Evolutionary conservation across 1,140 invertebrate genomes (phyloP).

Genomic region (Drosophila kohkoa): DNA sequence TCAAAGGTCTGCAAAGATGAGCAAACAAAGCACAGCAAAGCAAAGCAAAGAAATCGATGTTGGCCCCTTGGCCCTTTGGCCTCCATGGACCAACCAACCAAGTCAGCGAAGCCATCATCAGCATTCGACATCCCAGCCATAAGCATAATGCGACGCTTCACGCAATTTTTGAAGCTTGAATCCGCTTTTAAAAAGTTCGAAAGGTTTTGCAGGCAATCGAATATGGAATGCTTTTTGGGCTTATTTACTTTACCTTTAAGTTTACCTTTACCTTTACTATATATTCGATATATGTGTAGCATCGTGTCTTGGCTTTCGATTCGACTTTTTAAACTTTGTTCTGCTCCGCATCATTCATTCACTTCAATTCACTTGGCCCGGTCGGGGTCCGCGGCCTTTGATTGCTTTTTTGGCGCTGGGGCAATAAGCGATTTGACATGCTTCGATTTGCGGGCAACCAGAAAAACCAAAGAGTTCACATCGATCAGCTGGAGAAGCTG

Average conservation of each 20-base stretch:
- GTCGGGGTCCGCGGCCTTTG: constrained; percentile 60
- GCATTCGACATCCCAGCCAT: constrained; percentile 39
- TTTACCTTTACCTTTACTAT: constrained; percentile 4
- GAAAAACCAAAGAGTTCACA: background rate
- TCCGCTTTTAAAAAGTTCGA: constrained; percentile 60
- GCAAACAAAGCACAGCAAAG: constrained; percentile 64
- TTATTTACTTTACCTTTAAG: constrained; percentile 29
- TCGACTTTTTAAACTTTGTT: constrained; percentile 40
- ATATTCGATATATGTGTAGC: constrained; percentile 17
- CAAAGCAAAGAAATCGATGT: constrained; percentile 15
- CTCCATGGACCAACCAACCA: background rate
- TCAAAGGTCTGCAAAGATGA: constrained; percentile 42
- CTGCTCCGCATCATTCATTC: constrained; percentile 56
- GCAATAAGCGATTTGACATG: constrained; percentile 59
- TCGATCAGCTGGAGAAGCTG: background rate
- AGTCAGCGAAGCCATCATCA: background rate
- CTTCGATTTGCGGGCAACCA: constrained; percentile 54
- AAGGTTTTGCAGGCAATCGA: constrained; percentile 65
- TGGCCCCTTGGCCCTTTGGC: constrained; percentile 21
- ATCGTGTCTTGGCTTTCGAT: constrained; percentile 13
- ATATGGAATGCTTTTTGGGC: constrained; percentile 58
- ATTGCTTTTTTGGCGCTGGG: constrained; percentile 59
- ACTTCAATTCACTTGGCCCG: constrained; percentile 43
- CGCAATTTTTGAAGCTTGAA: constrained; percentile 64
- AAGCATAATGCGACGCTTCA: constrained; percentile 72